Conservation (phyloP, 2,888 invertebrate genomes). For the Epinotia brunnichana region DNA sequence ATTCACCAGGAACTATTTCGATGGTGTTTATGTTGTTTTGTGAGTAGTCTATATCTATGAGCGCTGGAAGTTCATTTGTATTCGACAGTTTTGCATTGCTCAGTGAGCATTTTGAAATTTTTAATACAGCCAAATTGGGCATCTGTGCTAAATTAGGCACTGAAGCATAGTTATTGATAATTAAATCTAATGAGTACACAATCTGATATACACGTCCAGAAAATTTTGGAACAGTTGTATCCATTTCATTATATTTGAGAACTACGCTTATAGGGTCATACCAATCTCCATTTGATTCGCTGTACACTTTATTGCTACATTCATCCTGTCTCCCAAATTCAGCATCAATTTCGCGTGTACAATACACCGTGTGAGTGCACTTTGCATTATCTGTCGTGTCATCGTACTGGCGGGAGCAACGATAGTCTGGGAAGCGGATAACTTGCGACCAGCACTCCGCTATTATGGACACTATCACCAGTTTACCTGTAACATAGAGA, state of each 20-base stretch:
- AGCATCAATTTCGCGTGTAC: not conserved
- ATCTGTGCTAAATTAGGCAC: conserved; percentile 53
- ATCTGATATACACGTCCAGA: not conserved
- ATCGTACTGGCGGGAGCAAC: not conserved
- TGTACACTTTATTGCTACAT: not conserved
- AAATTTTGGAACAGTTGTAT: not conserved
- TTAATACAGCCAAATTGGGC: conserved; percentile 54
- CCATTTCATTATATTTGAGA: not conserved
- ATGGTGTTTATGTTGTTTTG: conserved; percentile 60
- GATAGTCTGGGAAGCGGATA: not conserved
- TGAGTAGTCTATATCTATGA: conserved; percentile 63
- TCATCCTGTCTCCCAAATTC: not conserved
- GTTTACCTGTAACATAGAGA: conserved; percentile 15
- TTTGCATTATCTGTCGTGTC: not conserved
- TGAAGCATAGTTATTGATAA: conserved; percentile 49
- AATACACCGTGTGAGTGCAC: conserved; percentile 15
- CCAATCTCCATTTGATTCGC: not conserved
- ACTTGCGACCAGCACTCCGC: not conserved
- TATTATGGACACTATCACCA: conserved; percentile 3
- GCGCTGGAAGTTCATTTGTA: conserved; percentile 45
- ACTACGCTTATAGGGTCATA: not conserved
- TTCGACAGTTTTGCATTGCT: conserved; percentile 57
- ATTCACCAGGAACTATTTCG: conserved; percentile 40
- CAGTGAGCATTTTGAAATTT: conserved; percentile 59
- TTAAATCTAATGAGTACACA: conserved; percentile 55